These are phyloP conservation scores for Nautilus pompilius DNA, from an alignment of 1,140 invertebrate species.

Conservation along the genomic window DNA sequence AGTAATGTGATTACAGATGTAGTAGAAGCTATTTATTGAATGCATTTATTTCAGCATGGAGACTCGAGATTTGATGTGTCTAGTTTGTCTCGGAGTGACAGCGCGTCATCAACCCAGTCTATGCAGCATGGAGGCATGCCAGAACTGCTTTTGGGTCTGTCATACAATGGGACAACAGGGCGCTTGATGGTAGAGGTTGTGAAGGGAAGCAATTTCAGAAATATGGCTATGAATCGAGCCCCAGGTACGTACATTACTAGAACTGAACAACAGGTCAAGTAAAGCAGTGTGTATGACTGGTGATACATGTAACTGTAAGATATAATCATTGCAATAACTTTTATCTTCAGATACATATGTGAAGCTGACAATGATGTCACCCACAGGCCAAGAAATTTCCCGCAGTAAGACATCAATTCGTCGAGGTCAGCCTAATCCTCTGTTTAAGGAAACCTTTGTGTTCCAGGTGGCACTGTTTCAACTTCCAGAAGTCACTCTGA, in stretches of 20 bases:
- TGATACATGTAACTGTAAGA: background rate
- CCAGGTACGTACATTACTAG: slow-evolving; percentile 47
- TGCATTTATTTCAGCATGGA: slow-evolving; percentile 45
- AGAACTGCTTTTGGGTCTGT: slow-evolving; percentile 81
- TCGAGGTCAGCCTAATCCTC: slow-evolving; percentile 87
- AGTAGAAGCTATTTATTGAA: no score
- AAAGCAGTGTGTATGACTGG: background rate
- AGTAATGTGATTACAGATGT: no score
- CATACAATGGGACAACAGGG: slow-evolving; percentile 90
- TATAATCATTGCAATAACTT: background rate
- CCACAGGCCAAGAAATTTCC: slow-evolving; percentile 87
- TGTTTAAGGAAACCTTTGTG: slow-evolving; percentile 94
- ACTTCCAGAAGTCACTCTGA: slow-evolving; percentile 89
- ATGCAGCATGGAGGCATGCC: slow-evolving; percentile 85
- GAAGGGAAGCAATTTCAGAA: slow-evolving; percentile 89
- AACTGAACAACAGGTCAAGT: no score
- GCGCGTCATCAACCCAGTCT: slow-evolving; percentile 87
- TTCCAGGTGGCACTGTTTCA: slow-evolving; percentile 95
- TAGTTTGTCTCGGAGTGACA: slow-evolving; percentile 84
- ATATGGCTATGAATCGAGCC: slow-evolving; percentile 58
- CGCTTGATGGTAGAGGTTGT: slow-evolving; percentile 87
- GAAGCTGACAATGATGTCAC: slow-evolving; percentile 85
- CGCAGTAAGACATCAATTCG: slow-evolving; percentile 85
- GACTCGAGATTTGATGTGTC: slow-evolving; percentile 58
- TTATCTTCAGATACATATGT: slow-evolving; percentile 80